Base-by-base conservation (phyloP, 2,888 invertebrate genomes). In the Cecidostiba fungosa region DNA sequence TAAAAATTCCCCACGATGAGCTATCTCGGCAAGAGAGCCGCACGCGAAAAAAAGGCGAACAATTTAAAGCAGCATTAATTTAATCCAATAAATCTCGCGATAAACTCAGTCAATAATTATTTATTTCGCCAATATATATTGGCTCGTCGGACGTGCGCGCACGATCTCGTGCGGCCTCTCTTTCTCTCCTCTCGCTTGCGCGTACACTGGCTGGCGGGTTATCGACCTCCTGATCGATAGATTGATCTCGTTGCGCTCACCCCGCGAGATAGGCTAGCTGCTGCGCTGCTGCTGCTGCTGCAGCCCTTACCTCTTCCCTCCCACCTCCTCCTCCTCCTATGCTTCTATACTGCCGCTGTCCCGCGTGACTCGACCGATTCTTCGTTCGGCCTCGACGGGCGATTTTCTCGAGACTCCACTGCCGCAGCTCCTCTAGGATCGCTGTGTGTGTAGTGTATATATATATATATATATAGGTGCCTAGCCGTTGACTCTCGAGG, bases 291-390 rank as follows among this genome's bases (percentile, higher is more conserved):
- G 29, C 32, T 14, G 29, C 10, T 16, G 39, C 29, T 16, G 39
- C 19, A 43, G 74, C 73, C 59, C 29, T 36, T 70, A 70, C 29
- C 36, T 39, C 74, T 78, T 36, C 19, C 59, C 59, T 54, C 10
- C 83, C 73, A 43, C 87, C 70, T 23, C 16, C 59, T 3, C 23
- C 23, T 74, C 23, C 74, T 12, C 14, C 62, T 62, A 69, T 39
- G n/a, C n/a, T n/a, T n/a, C n/a, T n/a, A n/a, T 78, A 32, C n/a
- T 36, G 39, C 23, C 23, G 14, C 70, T 77, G 73, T 62, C 82
- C 78, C 50, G 84, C 88, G 87, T 88, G 87, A 90, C 87, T 89
- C 88, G 88, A 84, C 88, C 88, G 88, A 89, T 90, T 89, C 89
- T 88, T 89, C 88, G 87, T 50, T 50, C 54, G 39, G 26, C 80